Percentiles rank a stretch among this genome's conserved stretches.
Evolutionary conservation across 2,797 vertebrate genomes (phyloP).

Genomic region (Tympanoctomys barrerae): DNA sequence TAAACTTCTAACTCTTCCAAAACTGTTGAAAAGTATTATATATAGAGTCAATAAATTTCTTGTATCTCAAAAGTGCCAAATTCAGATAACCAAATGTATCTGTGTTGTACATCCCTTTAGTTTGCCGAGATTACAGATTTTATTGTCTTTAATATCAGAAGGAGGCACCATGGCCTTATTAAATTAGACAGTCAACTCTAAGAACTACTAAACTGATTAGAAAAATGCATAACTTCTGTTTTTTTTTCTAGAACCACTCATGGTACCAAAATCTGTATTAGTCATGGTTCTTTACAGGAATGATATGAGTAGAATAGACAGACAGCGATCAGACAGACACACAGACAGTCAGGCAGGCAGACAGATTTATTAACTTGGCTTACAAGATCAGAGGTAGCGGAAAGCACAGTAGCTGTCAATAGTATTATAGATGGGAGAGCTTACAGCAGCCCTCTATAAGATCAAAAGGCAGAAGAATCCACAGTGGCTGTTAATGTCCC

Average conservation of each 20-base stretch:
- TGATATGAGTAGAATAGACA: background rate
- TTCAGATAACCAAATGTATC: background rate
- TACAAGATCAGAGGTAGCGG: background rate
- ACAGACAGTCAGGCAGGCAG: too few relatives aligned
- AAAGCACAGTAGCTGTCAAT: background rate
- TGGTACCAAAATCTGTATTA: background rate
- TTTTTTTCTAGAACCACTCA: background rate
- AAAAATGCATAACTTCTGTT: background rate
- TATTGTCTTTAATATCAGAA: background rate
- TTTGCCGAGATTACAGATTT: background rate
- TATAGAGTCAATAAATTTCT: background rate
- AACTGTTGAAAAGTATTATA: background rate
- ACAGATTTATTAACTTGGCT: background rate
- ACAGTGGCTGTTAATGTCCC: background rate
- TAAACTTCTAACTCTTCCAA: background rate
- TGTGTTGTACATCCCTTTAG: background rate
- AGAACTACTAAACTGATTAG: background rate
- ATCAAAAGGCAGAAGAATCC: background rate
- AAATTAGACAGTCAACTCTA: background rate
- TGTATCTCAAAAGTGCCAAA: background rate
- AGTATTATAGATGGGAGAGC: background rate
- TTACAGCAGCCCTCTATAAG: background rate
- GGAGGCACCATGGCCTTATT: background rate
- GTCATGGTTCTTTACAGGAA: background rate
- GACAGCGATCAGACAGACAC: too few relatives aligned